Percentiles rank a stretch among this genome's conserved stretches.
phyloP scores from a whole-genome alignment of 2,113 vertebrate genomes.

The Grus americana region DNA sequence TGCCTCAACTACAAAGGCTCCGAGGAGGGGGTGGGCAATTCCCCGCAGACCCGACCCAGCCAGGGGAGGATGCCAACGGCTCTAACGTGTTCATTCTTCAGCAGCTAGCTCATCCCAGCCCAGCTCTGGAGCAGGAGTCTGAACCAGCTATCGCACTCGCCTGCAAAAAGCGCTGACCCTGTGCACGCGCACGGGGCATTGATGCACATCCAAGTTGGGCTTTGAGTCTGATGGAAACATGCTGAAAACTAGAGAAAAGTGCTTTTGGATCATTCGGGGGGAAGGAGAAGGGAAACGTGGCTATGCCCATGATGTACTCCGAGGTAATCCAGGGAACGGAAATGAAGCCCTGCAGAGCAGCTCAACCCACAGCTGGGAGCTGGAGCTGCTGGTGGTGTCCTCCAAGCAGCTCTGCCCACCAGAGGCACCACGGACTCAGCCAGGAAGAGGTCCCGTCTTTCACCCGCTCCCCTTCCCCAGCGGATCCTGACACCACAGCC shows the following conservation, averaged over 20 bases:
- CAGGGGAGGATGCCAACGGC: neutral
- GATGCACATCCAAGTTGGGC: neutral
- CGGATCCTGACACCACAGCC: neutral
- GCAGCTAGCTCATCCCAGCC: neutral
- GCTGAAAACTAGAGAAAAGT: neutral
- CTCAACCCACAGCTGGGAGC: neutral
- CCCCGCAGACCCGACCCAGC: rapidly evolving
- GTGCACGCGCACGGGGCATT: rapidly evolving
- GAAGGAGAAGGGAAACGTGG: neutral
- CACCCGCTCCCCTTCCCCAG: neutral
- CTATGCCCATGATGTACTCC: rapidly evolving
- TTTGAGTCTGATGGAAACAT: neutral
- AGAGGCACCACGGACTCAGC: rapidly evolving
- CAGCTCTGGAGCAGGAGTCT: neutral
- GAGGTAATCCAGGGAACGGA: neutral
- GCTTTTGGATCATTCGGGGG: neutral
- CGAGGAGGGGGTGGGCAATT: rapidly evolving
- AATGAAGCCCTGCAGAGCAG: neutral
- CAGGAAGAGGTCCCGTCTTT: neutral
- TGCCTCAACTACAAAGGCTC: neutral
- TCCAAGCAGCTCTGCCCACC: neutral
- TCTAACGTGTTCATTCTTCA: neutral
- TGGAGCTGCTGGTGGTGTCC: neutral
- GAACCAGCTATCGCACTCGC: neutral
- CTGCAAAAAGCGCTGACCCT: neutral